Conservation (phyloP, 1,140 invertebrate genomes). For the Meloidogyne hapla region DNA sequence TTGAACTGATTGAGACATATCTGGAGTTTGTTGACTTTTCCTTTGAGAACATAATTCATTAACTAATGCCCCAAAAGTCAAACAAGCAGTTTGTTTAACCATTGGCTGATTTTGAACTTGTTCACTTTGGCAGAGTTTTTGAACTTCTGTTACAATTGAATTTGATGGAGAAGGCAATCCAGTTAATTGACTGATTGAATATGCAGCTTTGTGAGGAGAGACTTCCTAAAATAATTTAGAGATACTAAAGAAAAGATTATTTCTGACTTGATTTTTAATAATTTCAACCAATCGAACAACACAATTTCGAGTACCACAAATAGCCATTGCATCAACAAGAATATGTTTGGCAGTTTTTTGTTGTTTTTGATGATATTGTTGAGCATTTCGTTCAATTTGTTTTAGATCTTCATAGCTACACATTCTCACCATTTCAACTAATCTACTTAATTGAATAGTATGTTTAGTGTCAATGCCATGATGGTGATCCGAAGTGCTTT, state of each 20-base stretch:
- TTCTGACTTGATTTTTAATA: constrained; percentile 28
- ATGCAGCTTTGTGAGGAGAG: constrained; percentile 28
- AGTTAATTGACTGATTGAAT: constrained; percentile 27
- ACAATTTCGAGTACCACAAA: constrained; percentile 44
- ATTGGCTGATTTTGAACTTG: constrained; percentile 13
- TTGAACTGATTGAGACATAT: background rate
- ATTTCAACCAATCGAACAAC: constrained; percentile 36
- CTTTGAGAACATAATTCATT: constrained; percentile 40
- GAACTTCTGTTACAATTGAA: constrained; percentile 10
- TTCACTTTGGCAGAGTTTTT: constrained; percentile 42
- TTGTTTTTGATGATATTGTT: constrained; percentile 18
- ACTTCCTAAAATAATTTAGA: constrained; percentile 19
- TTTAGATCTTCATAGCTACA: constrained; percentile 49
- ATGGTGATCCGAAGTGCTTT: constrained; percentile 25
- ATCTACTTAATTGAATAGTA: constrained; percentile 18
- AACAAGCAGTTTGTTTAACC: constrained; percentile 40
- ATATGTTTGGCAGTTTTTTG: constrained; percentile 32
- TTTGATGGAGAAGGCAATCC: constrained; percentile 43
- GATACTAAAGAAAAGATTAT: background rate
- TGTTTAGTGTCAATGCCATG: background rate
- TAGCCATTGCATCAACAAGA: constrained; percentile 43
- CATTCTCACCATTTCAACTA: constrained; percentile 52
- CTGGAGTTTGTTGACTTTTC: background rate
- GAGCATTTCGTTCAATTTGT: constrained; percentile 28
- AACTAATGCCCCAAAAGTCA: constrained; percentile 42